Base-by-base conservation (phyloP, 2,113 vertebrate genomes). In the Tragelaphus scriptus region DNA sequence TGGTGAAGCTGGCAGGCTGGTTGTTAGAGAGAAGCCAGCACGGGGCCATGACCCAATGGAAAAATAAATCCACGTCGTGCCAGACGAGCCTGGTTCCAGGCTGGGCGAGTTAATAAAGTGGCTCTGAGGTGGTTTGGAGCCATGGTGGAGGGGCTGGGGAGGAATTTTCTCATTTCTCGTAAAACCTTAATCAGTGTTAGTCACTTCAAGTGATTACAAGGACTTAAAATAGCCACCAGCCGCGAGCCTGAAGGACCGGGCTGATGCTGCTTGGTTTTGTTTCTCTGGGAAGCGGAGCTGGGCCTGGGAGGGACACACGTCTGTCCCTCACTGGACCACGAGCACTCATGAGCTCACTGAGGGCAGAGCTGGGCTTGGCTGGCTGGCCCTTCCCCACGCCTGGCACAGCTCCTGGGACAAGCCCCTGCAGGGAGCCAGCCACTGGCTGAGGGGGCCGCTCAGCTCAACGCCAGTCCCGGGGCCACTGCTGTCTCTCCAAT, bases 121-220 rank as follows among this genome's bases (percentile, higher is more conserved):
- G 71, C 97, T 98, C 96, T 97, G 98, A 98, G 97, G 97, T 97
- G 98, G 94, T 95, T 97, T 94, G 92, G 98, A 99, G 97, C 98
- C 98, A 91, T 56, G 13, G 36, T 88, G 94, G 97, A 98, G 98
- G 98, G 96, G 95, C 94, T 59, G 93, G 96, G 92, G 95, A 97
- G 75, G 95, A 0, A 2, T 49, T 87, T 97, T 98, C 98, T 98
- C 53, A 49, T 97, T 98, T 97, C 97, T 99, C 95, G 47, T 98
- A 98, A 98, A 98, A 97, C 58, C 93, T 98, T 98, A 98, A 98
- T 98, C 98, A 97, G 88, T 63, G 44, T 98, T 98, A 98, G 92
- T 98, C 96, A 97, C 97, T 98, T 98, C 82, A 96, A 98, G 98
- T 97, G 89, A 97, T 98, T 98, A 97, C 10, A 21, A 96, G 93